Evolutionary conservation across 2,113 vertebrate genomes (phyloP).

Genomic region (Phaetusa simplex): DNA sequence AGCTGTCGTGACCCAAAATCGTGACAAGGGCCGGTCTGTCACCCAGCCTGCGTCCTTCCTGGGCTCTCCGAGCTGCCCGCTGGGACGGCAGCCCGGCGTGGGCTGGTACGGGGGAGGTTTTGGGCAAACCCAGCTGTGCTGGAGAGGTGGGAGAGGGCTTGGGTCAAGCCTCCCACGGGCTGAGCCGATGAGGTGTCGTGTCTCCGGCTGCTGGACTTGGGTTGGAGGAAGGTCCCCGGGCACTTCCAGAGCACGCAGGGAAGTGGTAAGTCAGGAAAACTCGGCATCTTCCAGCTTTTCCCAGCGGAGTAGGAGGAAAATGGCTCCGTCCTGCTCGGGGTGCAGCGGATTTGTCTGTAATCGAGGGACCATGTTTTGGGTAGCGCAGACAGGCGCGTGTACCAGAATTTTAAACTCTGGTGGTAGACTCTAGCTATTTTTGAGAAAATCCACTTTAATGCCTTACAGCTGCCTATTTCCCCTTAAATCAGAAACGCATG

Average conservation of each 20-base stretch:
- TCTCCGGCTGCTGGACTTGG: neutral
- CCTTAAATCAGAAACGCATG: neutral
- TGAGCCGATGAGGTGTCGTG: neutral
- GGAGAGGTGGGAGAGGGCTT: neutral
- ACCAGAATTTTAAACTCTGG: too few relatives aligned
- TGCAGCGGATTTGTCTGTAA: fast-evolving
- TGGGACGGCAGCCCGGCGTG: fast-evolving
- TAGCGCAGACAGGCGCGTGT: neutral
- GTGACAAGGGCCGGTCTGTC: fast-evolving
- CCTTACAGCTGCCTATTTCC: neutral
- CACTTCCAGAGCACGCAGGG: fast-evolving
- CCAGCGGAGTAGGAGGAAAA: too few relatives aligned
- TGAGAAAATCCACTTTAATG: neutral
- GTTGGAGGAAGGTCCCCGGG: fast-evolving
- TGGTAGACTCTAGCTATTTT: neutral
- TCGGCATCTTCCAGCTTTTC: neutral
- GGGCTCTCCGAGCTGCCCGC: neutral
- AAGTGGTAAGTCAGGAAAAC: neutral
- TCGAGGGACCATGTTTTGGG: fast-evolving
- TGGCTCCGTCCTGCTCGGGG: neutral
- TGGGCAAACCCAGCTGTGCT: too few relatives aligned
- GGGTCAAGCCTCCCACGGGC: fast-evolving
- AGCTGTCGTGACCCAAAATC: neutral
- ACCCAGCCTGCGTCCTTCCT: fast-evolving
- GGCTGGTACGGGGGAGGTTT: neutral